Percentiles rank a stretch among this genome's conserved stretches.
Evolutionary conservation across 2,888 invertebrate species (phyloP).

Genomic region (Lasius fuliginosus): DNA sequence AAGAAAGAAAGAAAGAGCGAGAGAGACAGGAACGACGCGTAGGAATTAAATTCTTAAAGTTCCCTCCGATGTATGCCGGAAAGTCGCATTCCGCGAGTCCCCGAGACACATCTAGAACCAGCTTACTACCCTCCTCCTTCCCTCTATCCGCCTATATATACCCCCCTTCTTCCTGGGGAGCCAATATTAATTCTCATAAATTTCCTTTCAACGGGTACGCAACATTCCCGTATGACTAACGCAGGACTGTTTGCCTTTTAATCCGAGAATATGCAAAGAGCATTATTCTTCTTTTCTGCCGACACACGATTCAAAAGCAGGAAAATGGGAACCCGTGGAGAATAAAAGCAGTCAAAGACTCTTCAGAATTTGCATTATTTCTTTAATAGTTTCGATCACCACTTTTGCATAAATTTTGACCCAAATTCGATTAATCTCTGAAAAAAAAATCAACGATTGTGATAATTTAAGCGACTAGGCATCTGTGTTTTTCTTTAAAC

Average conservation of each 20-base stretch:
- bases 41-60: slow-evolving; percentile 86
- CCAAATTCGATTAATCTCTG: slow-evolving; percentile 13
- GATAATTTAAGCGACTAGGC: neutral
- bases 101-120: slow-evolving; percentile 76
- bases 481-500: slow-evolving; percentile 27
- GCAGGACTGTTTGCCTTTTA: slow-evolving; percentile 84
- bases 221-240: slow-evolving; percentile 71
- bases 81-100: slow-evolving; percentile 85
- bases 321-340: slow-evolving; percentile 34
- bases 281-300: slow-evolving; percentile 81
- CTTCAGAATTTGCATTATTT: slow-evolving; percentile 46
- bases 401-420: slow-evolving; percentile 39
- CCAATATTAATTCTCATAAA: slow-evolving; percentile 87
- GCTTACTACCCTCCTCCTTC: slow-evolving; percentile 47
- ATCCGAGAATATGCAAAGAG: slow-evolving; percentile 85
- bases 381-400: slow-evolving; percentile 26
- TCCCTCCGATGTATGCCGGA: slow-evolving; percentile 83
- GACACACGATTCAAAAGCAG: slow-evolving; percentile 41
- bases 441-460: slow-evolving; percentile 7
- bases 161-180: slow-evolving; percentile 79
- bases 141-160: neutral
- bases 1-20: neutral
- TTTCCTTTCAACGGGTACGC: slow-evolving; percentile 85
- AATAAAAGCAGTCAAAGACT: slow-evolving; percentile 1
- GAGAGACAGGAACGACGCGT: slow-evolving; percentile 62